These are phyloP conservation scores for Chroicocephalus ridibundus DNA, from an alignment of 2,113 vertebrate genomes.

Conservation along the genomic window DNA sequence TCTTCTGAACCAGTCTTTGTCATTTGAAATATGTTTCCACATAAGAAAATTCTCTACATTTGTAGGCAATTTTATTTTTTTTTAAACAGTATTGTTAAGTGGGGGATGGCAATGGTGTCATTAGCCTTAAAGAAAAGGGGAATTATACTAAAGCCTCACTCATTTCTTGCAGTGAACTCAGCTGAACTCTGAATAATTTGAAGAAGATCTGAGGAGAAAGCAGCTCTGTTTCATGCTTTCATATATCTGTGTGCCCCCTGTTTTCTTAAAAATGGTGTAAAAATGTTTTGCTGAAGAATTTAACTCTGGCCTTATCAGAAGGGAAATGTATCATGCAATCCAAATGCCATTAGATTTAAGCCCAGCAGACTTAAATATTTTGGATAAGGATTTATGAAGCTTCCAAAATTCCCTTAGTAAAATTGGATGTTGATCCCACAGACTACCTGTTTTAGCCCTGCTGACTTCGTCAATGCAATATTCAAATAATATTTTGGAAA, in stretches of 20 bases:
- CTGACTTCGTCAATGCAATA: neutral
- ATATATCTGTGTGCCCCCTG: neutral
- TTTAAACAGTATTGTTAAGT: neutral
- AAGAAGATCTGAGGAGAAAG: neutral
- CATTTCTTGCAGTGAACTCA: neutral
- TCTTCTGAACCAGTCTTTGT: neutral
- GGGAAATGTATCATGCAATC: neutral
- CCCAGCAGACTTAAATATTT: neutral
- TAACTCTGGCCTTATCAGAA: neutral
- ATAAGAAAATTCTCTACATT: neutral
- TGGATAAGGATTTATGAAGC: neutral
- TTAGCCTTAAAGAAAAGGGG: neutral
- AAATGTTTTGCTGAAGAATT: neutral
- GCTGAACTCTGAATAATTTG: neutral
- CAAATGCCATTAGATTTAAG: neutral
- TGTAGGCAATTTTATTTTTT: neutral
- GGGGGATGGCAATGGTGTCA: neutral
- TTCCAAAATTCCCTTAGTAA: neutral
- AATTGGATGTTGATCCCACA: neutral
- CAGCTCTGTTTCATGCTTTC: neutral
- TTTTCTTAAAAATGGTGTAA: neutral
- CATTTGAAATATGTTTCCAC: neutral
- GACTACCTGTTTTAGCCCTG: neutral
- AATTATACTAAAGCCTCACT: neutral
- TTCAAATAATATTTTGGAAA: neutral